Percentiles rank a stretch among this genome's conserved stretches.
Evolutionary conservation across 1,140 invertebrate species (phyloP).

Genomic region (Oreohelix idahoensis): DNA sequence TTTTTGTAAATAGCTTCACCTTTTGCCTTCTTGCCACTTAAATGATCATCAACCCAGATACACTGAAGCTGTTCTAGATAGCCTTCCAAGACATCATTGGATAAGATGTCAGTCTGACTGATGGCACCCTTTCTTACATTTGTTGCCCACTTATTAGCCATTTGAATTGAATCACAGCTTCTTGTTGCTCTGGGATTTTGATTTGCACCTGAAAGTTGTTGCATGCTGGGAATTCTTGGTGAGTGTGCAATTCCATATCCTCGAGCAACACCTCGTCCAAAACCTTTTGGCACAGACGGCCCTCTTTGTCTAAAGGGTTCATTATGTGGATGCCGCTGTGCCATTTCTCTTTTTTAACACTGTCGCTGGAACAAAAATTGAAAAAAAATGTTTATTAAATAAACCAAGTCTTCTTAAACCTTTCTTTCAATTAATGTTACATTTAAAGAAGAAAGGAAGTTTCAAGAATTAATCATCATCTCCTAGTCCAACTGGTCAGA

Average conservation of each 20-base stretch:
- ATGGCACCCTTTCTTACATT: neutral
- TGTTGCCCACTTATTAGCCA: neutral
- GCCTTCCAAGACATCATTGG: conserved; percentile 41
- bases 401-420: too few species aligned
- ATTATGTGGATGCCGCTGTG: neutral
- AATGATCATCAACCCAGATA: conserved; percentile 45
- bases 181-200: neutral
- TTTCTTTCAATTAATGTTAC: too few species aligned
- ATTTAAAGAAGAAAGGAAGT: too few species aligned
- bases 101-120: neutral
- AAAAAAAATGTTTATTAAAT: too few species aligned
- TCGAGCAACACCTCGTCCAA: neutral
- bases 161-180: neutral
- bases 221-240: neutral
- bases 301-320: neutral
- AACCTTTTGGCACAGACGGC: neutral
- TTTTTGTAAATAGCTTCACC: conserved; percentile 40
- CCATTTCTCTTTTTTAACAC: neutral
- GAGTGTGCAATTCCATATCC: neutral
- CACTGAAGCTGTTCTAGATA: conserved; percentile 32
- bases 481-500: too few species aligned
- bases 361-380: too few species aligned
- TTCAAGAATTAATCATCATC: too few species aligned
- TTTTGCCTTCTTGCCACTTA: conserved; percentile 44
- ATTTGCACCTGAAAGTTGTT: neutral